Evolutionary conservation across 1,140 invertebrate species (phyloP), one percentile per base, ranked within the genome.

Genomic region (Heliothis virescens): DNA sequence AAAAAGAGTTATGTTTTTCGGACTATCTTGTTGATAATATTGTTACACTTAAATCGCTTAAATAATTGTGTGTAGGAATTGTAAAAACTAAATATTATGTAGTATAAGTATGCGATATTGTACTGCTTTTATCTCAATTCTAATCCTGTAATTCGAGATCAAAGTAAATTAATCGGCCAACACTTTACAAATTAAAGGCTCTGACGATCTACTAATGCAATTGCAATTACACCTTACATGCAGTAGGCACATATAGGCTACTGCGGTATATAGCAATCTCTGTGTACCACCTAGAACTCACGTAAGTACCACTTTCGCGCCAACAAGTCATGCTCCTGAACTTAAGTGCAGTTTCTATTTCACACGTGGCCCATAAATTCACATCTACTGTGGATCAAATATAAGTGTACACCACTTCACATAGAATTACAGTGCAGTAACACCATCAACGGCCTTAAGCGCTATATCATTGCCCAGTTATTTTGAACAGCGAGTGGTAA

Each of bases 401-500:
- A 53, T 65, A 76, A 65, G 74, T 63, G 29, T 76, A 53, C 74
- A 76, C 47, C 50, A 65, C 74, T 76, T 76, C 74, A 76, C 74
- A 18, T 34, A n/a, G 74, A 65, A 76, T 76, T 65, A 76, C 60
- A 53, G 74, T 76, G 59, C 60, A 76, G 15, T 41, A 52, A 16
- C 47, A 65, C 13, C 41, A 57, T 65, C 62, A 65, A 21, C 26
- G 2, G 74, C 74, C 74, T 76, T 76, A 76, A 76, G 74, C 60
- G 50, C 34, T 76, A 53, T 76, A 76, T 75, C 72, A 75, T 75
- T 75, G 55, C 60, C 18, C 18, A 69, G 60, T 76, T 76, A 53
- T 76, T 76, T 76, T 76, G 74, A 76, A 76, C 60, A n/a, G 59
- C 26, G 3, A 76, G 60, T 76, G n/a, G 74, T 76, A 76, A 76